Conservation (phyloP, 2,888 invertebrate genomes). For the Galerucella pusilla region DNA sequence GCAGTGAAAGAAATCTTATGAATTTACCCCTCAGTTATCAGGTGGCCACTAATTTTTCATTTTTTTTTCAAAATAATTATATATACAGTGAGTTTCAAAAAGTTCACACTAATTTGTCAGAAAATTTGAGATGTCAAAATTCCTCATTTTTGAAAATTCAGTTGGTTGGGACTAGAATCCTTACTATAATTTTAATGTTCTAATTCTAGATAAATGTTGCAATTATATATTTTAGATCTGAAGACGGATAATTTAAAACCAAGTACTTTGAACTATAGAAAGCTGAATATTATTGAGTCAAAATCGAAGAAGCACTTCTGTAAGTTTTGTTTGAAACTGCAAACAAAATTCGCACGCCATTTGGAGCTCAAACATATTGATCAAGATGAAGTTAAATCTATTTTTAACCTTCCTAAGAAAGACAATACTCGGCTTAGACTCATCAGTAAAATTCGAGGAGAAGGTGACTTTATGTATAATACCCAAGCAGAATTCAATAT, state of each 20-base stretch:
- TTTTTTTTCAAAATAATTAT: too few species aligned
- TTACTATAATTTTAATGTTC: constrained; percentile 18
- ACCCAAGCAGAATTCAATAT: background rate
- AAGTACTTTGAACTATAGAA: background rate
- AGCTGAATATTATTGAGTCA: background rate
- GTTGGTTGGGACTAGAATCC: constrained; percentile 5
- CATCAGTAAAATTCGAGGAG: background rate
- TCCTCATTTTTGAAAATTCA: constrained; percentile 13
- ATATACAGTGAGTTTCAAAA: too few species aligned
- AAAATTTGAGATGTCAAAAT: too few species aligned
- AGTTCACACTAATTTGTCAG: too few species aligned
- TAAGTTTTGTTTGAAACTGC: constrained; percentile 7
- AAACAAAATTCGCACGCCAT: constrained; percentile 18
- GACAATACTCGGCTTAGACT: background rate
- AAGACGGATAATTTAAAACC: background rate
- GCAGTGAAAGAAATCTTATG: background rate
- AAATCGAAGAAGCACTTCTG: constrained; percentile 22
- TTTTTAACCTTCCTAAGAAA: background rate
- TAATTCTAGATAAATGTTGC: constrained; percentile 13
- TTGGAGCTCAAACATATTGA: constrained; percentile 9
- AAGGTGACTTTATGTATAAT: constrained; percentile 12
- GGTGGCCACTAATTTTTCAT: too few species aligned
- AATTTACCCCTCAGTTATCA: too few species aligned
- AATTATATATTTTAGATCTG: constrained; percentile 8
- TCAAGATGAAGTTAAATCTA: background rate